Evolutionary conservation across 1,140 invertebrate species (phyloP), one percentile per base, ranked within the genome.

Genomic region (Drusus annulatus): DNA sequence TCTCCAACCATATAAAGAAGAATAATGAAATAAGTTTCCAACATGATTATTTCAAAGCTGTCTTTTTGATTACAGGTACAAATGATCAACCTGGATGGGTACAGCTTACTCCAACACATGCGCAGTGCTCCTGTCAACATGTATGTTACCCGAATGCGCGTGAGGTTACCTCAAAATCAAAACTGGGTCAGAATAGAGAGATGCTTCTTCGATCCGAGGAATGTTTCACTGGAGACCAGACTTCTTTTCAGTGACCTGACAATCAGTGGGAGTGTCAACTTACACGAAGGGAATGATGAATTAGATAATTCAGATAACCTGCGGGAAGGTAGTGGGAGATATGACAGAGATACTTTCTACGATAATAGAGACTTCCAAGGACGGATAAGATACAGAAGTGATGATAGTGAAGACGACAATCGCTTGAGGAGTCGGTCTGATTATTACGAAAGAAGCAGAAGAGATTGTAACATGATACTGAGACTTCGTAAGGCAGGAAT

Each of bases 201-300:
- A 84, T 96, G 94, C 84, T 89, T 92, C 76, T 95, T 93, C 85
- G 93, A 95, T 84, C 94, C 94, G 1, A 89, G 90, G 71, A 94
- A 93, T 79, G 91, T 92, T n/a, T 94, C 93, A 6, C 86, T 96
- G 1, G 93, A 94, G 74, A 95, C 94, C 0, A 91, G 94, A 83
- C 88, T 96, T 0, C 89, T 94, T 2, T 95, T 96, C 85, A 93
- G 94, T 79, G 94, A 96, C 84, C 86, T 96, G 13, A 94, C 94
- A 0, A 94, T 96, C 21, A 94, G 94, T 51, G 94, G 94, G 1
- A 91, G 93, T 71, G 92, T 95, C 0, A 93, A 94, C 63, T 86
- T 95, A 23, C 90, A 90, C 82, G 90, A 87, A 73, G 86, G 86
- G 75, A 87, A 85, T 7, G 90, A 87, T 79, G 88, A 88, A 17